Evolutionary conservation across 2,113 vertebrate species (phyloP), one percentile per base, ranked within the genome.

Genomic region (Ivindomyrus marchei): DNA sequence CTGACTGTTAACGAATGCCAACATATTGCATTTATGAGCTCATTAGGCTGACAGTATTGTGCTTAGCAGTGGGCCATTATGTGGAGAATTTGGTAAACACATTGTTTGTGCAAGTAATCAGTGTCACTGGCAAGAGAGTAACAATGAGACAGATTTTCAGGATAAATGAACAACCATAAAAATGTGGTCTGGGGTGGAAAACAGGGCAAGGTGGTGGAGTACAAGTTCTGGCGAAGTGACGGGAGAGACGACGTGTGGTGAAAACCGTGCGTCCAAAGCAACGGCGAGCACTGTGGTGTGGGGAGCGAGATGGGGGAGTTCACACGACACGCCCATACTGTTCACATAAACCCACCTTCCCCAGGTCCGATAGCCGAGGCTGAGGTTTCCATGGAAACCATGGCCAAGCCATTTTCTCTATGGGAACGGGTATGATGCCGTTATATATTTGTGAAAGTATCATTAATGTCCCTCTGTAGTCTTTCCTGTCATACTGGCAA

Each of bases 1-100:
- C 89, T 93, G 91, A 92, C 91, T 91, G 91, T 92, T 91, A 91
- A 91, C 92, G 88, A 94, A 93, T 89, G 93, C 85, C 90, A 91
- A 80, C 92, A 92, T 93, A 94, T 94, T 95, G 92, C 89, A 90
- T 94, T 95, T 93, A 93, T 31, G 88, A 94, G 93, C 92, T 94
- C 42, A 90, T 95, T 95, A 94, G 90, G 84, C 91, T 90, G 91
- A 93, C 93, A 94, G 93, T 92, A 94, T 94, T 95, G 91, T 94
- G 90, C 93, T 94, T 94, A 94, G 93, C 92, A 91, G 90, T 91
- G 91, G 92, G 91, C 94, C 91, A 92, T 95, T 95, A 94, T 87
- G 83, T 90, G 85, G 47, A 80, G 91, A 92, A 93, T 93, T 80
- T 91, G 42, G 91, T 94, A 94, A 94, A 94, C 93, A 93, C 92